Base-by-base conservation (phyloP, 2,888 invertebrate species). In the Pyrochroa serraticornis region DNA sequence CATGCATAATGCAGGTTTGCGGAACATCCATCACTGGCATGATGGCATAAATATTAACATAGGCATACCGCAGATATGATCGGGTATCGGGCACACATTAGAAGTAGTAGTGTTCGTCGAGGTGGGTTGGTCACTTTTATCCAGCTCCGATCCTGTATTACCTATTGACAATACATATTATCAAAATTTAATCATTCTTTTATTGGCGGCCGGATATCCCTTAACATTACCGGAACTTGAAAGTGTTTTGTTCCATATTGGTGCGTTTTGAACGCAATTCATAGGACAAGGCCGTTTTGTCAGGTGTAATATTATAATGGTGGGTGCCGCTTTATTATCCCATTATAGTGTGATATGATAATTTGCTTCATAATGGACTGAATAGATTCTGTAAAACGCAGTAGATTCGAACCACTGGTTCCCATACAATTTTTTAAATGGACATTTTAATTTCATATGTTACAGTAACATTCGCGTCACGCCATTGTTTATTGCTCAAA, bases 151-250 rank as follows among this genome's bases (percentile, higher is more conserved):
- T 71, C 69, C 70, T 63, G 68, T 65, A 68, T 68, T 59, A 64
- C 66, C 62, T 68, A 64, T 66, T 59, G 63, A 63, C 65, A 60
- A 64, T 63, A 49, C 54, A 43, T 71, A 73, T 74, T 72, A 73
- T 73, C 71, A 74, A 73, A 75, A 75, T 75, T 74, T 75, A 75
- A 75, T 73, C 73, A 72, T 74, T 73, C 74, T 72, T 72, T 72
- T 73, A 72, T 72, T 61, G 22, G 12, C 49, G 36, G 59, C 75
- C 74, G 75, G 75, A 75, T 75, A 75, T 75, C 75, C 75, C 22
- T 22, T 72, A 71, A 67, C 71, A 68, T 72, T 73, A 72, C 73
- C 74, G 74, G 74, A 75, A 72, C 71, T 71, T 64, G 65, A 65
- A 70, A 70, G 67, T 69, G 73, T 71, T 75, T 74, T 71, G 73